phyloP scores from a whole-genome alignment of 2,113 vertebrate genomes.

The Ciconia maguari region DNA sequence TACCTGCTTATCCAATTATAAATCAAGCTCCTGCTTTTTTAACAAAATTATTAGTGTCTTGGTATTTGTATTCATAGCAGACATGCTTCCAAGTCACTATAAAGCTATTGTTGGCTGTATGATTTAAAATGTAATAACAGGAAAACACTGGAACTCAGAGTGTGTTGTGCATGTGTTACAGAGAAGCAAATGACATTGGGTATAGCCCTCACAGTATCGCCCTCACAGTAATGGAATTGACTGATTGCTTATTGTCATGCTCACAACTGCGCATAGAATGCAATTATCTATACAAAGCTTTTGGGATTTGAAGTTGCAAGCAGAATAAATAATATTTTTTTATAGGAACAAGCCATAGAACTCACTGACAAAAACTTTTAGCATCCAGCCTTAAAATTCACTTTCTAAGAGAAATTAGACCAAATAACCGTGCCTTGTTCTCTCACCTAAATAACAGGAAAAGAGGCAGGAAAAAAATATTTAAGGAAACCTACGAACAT shows the following conservation, averaged over 20 bases:
- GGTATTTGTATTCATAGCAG: conserved; percentile 11
- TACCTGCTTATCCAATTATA: neutral
- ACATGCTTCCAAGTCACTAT: neutral
- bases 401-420: neutral
- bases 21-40: neutral
- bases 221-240: conserved; percentile 28
- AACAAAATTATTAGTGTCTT: neutral
- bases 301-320: conserved; percentile 13
- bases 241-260: conserved; percentile 41
- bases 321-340: conserved; percentile 18
- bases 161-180: neutral
- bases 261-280: neutral
- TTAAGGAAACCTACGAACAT: neutral
- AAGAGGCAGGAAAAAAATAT: neutral
- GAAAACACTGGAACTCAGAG: conserved; percentile 6
- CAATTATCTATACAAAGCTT: conserved; percentile 44
- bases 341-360: neutral
- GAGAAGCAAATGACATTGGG: conserved; percentile 15
- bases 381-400: neutral
- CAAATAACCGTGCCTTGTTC: neutral
- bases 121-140: conserved; percentile 62
- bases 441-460: neutral
- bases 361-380: conserved; percentile 16
- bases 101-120: conserved; percentile 8
- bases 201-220: neutral